Conservation (phyloP, 1,140 invertebrate genomes). For the Saccostrea glomerata region DNA sequence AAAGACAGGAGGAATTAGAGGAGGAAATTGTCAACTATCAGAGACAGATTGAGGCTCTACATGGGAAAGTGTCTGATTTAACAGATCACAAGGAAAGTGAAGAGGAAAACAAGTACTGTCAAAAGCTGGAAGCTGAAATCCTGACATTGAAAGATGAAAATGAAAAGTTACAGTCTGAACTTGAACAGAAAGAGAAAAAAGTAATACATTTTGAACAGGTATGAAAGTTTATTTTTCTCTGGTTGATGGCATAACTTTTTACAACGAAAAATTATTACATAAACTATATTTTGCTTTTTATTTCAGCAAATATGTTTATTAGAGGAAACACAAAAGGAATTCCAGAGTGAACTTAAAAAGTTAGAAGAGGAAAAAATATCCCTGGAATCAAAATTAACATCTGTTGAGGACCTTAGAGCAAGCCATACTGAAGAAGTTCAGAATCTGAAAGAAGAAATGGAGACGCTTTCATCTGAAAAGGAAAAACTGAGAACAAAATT, state of each 20-base stretch:
- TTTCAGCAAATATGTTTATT: slow-evolving; percentile 7
- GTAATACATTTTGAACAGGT: slow-evolving; percentile 5
- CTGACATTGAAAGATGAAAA: neutral
- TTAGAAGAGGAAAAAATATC: slow-evolving; percentile 9
- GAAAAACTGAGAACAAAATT: neutral
- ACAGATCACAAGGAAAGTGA: neutral
- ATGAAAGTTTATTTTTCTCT: neutral
- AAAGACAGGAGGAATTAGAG: neutral
- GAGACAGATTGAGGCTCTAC: neutral
- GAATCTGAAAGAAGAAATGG: neutral
- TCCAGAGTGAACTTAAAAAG: neutral
- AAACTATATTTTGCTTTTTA: neutral
- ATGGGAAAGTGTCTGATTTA: neutral
- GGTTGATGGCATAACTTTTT: neutral
- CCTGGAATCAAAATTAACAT: neutral
- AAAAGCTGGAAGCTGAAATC: neutral
- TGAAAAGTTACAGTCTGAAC: neutral
- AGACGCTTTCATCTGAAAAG: neutral
- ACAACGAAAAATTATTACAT: neutral
- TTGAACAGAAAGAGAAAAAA: neutral
- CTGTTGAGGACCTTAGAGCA: neutral
- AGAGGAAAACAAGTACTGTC: neutral
- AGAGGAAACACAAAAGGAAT: slow-evolving; percentile 22
- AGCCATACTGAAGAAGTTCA: neutral
- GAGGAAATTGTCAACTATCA: neutral